These are phyloP conservation scores for Rhabdophis nuchalis DNA, from an alignment of 2,797 vertebrate genomes.

Conservation along the genomic window DNA sequence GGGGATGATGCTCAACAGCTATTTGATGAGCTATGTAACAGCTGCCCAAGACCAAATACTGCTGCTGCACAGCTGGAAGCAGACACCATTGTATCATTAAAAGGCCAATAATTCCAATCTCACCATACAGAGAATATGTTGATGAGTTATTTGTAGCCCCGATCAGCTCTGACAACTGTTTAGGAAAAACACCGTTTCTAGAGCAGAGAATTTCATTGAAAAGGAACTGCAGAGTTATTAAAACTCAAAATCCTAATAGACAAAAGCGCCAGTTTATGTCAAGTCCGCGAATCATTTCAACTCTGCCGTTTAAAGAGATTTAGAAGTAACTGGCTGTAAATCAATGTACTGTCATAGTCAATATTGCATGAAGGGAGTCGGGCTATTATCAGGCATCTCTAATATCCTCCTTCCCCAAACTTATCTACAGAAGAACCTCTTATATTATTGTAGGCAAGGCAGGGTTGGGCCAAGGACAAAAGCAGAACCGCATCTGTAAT, in stretches of 20 bases:
- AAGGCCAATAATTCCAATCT: slow-evolving; percentile 53
- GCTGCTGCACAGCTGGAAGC: slow-evolving; percentile 63
- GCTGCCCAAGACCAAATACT: slow-evolving; percentile 53
- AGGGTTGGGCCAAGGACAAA: neutral
- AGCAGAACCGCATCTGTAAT: neutral
- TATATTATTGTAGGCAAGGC: slow-evolving; percentile 1
- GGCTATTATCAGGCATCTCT: neutral
- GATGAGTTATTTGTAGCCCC: slow-evolving; percentile 57
- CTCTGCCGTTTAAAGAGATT: slow-evolving; percentile 26
- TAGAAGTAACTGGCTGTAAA: slow-evolving; percentile 13
- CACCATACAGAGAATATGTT: slow-evolving; percentile 44
- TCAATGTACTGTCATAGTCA: slow-evolving; percentile 1
- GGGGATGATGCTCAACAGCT: slow-evolving; percentile 59
- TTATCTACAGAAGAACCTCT: slow-evolving; percentile 1
- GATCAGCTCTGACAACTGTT: slow-evolving; percentile 53
- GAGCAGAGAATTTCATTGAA: slow-evolving; percentile 48
- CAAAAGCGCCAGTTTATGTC: neutral
- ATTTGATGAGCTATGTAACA: slow-evolving; percentile 61
- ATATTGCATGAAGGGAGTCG: slow-evolving; percentile 5
- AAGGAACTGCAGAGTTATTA: slow-evolving; percentile 33
- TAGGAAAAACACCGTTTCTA: slow-evolving; percentile 35
- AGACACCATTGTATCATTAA: slow-evolving; percentile 45
- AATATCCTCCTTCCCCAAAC: slow-evolving; percentile 7
- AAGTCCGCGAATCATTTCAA: neutral
- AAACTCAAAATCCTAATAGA: slow-evolving; percentile 39